Percentiles rank a stretch among this genome's conserved stretches.
Conservation (phyloP, 2,113 vertebrate genomes). For the Ascaphus truei region DNA sequence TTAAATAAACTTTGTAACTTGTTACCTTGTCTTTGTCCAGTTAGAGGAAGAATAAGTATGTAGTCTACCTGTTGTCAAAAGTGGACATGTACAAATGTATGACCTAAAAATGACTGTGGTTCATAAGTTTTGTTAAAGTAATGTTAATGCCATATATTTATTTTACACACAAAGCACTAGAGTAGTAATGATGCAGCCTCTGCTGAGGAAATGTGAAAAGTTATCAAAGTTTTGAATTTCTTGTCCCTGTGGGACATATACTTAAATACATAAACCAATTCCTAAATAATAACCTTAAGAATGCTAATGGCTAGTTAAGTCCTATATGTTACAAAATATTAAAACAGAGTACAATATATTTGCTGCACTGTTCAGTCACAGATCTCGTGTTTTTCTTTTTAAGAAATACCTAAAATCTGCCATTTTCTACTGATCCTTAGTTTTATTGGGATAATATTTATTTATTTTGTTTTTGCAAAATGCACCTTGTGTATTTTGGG, state of each 20-base stretch:
- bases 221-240: conserved; percentile 52
- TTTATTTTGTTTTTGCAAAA: conserved; percentile 64
- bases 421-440: conserved; percentile 58
- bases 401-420: conserved; percentile 49
- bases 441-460: conserved; percentile 64
- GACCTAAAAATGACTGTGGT: not conserved
- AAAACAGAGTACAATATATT: conserved; percentile 42
- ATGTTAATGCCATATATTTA: conserved; percentile 40
- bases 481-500: conserved; percentile 60
- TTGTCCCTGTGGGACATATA: conserved; percentile 87
- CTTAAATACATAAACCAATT: conserved; percentile 52
- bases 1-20: conserved; percentile 21
- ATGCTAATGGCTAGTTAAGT: conserved; percentile 50
- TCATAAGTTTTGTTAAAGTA: conserved; percentile 57
- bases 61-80: not conserved
- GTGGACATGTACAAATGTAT: not conserved
- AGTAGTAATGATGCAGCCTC: conserved; percentile 6
- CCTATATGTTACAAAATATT: conserved; percentile 42
- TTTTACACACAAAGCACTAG: conserved; percentile 12
- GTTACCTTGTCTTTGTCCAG: conserved; percentile 17
- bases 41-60: not conserved
- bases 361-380: conserved; percentile 41
- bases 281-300: conserved; percentile 63
- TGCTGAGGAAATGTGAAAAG: not conserved
- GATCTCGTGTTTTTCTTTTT: conserved; percentile 45